A percentile compares a stretch with the other conserved stretches of the same genome.
Conservation (phyloP, 1,140 invertebrate genomes). For the Eupristina koningsbergeri region DNA sequence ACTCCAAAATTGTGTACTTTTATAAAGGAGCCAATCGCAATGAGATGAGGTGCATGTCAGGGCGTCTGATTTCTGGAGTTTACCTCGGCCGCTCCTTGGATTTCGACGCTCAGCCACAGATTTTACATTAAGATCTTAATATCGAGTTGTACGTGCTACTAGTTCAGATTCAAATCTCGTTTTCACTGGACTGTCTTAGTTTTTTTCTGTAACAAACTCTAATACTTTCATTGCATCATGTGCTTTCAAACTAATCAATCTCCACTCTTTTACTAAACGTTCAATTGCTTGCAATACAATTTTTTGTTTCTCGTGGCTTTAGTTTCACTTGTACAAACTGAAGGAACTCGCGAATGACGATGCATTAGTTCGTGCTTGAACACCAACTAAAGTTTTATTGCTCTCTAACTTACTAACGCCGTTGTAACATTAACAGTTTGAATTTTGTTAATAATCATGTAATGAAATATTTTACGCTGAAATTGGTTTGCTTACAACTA, state of each 20-base stretch:
- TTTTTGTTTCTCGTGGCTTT: background rate
- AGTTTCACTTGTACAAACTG: background rate
- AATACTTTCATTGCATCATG: constrained; percentile 49
- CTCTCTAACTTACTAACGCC: background rate
- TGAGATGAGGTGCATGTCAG: no score
- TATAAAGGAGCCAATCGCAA: no score
- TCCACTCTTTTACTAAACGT: background rate
- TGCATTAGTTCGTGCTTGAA: background rate
- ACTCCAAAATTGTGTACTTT: no score
- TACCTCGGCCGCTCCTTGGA: no score
- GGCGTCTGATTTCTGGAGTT: no score
- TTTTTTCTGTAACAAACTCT: constrained; percentile 51
- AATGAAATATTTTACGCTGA: background rate
- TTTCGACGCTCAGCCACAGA: no score
- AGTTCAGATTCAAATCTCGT: background rate
- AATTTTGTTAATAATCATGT: background rate
- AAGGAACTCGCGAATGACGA: background rate
- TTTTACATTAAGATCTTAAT: no score
- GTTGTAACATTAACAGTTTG: background rate
- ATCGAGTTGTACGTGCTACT: no score
- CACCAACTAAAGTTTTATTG: background rate
- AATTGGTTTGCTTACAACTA: background rate
- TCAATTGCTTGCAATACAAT: background rate
- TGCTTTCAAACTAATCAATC: constrained; percentile 38
- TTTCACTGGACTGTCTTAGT: constrained; percentile 44